Evolutionary conservation across 2,113 vertebrate species (phyloP), one percentile per base, ranked within the genome.

Genomic region (Mesitornis unicolor): DNA sequence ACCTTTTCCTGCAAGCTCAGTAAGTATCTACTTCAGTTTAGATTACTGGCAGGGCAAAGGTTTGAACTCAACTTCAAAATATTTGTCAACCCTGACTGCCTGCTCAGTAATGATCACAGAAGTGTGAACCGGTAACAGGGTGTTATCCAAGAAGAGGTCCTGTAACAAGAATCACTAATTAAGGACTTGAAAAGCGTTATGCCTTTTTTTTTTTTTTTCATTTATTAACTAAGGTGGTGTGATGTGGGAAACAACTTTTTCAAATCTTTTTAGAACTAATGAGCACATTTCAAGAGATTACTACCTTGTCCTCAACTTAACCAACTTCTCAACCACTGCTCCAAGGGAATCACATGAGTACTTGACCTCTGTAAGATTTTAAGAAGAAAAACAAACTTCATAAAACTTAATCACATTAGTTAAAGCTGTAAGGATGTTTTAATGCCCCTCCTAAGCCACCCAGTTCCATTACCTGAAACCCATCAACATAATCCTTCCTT

Each of bases 371-470:
- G 86, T 93, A 97, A 96, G 97, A 97, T 98, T 97, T 98, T 98
- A 98, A 98, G 96, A 98, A 98, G 98, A 98, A 99, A 99, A 99
- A 98, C 98, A 99, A 99, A 99, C 98, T 98, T 98, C 97, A 99
- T 99, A 98, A 99, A 98, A 98, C 97, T 98, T 99, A 99, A 99
- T 99, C 99, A 99, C 98, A 98, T 99, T 99, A 99, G 96, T 97
- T 98, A 97, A 98, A 98, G 98, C 98, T 97, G 95, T 98, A 98
- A 98, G 97, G 98, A 98, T 98, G 97, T 98, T 98, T 98, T 98
- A 98, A 98, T 98, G 98, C 97, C 96, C 95, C 96, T 97, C 96
- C 97, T 98, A 99, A 99, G 98, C 98, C 98, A 98, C 94, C 92
- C 97, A 97, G 96, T 98, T 98, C 97, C 96, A 98, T 98, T 98